A percentile compares a stretch with the other conserved stretches of the same genome.
phyloP scores from a whole-genome alignment of 1,140 invertebrate genomes.

The Carposina sasakii region DNA sequence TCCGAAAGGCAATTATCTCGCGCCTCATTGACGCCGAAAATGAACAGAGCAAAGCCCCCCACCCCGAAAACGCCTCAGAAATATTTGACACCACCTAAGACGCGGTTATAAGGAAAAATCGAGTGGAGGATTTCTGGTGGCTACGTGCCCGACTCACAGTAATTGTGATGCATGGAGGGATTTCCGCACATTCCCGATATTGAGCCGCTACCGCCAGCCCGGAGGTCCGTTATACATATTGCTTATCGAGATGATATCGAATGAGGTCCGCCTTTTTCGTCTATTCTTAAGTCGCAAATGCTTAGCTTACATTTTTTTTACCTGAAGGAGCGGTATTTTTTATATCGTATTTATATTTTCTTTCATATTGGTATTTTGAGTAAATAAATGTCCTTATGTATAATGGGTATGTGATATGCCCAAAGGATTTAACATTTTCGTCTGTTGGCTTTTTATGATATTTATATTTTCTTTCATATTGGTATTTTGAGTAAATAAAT shows the following conservation, averaged over 20 bases:
- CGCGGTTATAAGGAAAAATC: conserved; percentile 47
- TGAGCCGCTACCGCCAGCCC: conserved; percentile 27
- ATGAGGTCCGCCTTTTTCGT: conserved; percentile 37
- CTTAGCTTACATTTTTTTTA: conserved; percentile 32
- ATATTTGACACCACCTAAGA: conserved; percentile 47
- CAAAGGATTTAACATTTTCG: too few relatives aligned
- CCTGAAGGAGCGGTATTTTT: too few relatives aligned
- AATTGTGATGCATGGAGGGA: conserved; percentile 48
- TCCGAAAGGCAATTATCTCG: conserved; percentile 65
- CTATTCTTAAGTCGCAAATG: conserved; percentile 24
- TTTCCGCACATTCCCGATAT: conserved; percentile 40
- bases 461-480: too few relatives aligned
- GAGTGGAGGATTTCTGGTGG: conserved; percentile 44
- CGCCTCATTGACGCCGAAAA: conserved; percentile 65
- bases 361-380: too few relatives aligned
- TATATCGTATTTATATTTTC: too few relatives aligned
- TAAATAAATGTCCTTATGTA: too few relatives aligned
- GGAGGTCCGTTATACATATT: conserved; percentile 32
- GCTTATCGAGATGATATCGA: conserved; percentile 46
- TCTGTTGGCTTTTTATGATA: too few relatives aligned
- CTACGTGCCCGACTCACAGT: conserved; percentile 39
- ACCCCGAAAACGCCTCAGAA: conserved; percentile 30
- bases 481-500: too few relatives aligned
- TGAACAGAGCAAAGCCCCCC: conserved; percentile 37
- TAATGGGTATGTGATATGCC: too few relatives aligned